These are phyloP conservation scores for Emydoidea blandingii DNA, from an alignment of 2,797 vertebrate genomes.

Conservation along the genomic window DNA sequence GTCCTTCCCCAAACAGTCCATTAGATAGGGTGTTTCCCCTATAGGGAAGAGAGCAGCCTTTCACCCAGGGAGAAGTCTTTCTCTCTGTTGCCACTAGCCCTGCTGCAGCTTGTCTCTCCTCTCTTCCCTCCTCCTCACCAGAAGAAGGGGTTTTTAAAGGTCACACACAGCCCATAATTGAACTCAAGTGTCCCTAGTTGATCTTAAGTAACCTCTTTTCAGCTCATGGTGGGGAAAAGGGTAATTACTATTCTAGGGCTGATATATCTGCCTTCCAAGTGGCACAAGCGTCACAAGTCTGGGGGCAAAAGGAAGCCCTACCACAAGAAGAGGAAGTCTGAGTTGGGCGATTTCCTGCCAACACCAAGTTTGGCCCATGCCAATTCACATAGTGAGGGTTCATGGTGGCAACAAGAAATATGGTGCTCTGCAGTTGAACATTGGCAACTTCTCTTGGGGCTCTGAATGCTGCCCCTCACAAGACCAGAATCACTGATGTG, in stretches of 20 bases:
- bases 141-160: neutral
- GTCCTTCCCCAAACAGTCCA: neutral
- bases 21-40: neutral
- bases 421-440: too few species aligned
- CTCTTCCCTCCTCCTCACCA: neutral
- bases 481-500: conserved; percentile 97
- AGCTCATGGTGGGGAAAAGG: neutral
- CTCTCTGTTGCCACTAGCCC: too few species aligned
- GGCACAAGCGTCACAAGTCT: too few species aligned
- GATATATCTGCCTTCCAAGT: too few species aligned
- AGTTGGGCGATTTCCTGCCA: too few species aligned
- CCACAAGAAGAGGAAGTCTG: too few species aligned
- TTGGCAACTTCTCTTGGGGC: too few species aligned
- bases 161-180: neutral
- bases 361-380: too few species aligned
- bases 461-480: conserved; percentile 88
- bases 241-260: neutral
- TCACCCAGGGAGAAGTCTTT: neutral
- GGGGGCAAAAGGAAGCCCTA: too few species aligned
- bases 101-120: neutral
- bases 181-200: neutral
- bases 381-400: too few species aligned
- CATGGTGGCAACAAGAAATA: too few species aligned
- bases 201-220: neutral
- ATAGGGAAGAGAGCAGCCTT: neutral